Evolutionary conservation across 2,113 vertebrate species (phyloP), one percentile per base, ranked within the genome.

Genomic region (Climacteris rufus): DNA sequence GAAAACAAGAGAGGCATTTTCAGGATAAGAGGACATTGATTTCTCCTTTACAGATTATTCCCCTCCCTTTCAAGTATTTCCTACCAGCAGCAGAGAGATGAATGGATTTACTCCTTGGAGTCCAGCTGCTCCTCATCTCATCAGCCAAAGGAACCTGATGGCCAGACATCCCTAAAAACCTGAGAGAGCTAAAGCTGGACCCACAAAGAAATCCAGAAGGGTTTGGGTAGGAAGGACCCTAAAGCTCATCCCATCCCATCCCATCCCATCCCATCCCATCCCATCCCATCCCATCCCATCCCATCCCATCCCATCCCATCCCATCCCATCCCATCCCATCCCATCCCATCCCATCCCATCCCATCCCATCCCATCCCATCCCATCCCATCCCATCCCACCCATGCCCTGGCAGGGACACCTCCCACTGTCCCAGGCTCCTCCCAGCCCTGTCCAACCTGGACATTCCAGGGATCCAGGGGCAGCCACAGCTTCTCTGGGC

Each of bases 311-410:
- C 50, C 71, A 50, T 1, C 33, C 81, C 81, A n/a, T 18, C 9
- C n/a, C 57, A 35, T n/a, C n/a, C n/a, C 61, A 8, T 0, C 17
- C n/a, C 5, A 2, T 0, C 0, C 50, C 71, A 50, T 1, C 33
- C 81, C 81, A n/a, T 18, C 9, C n/a, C 57, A 35, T n/a, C n/a
- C n/a, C 61, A 8, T 0, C 17, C n/a, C 5, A 2, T 0, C 0
- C 50, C 71, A 50, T 1, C 33, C 81, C 81, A n/a, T 18, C 9
- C n/a, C 57, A 35, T n/a, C n/a, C n/a, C 61, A 8, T 0, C 17
- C n/a, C 5, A 2, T 0, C 0, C 50, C 71, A 50, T 1, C 33
- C 81, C 81, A n/a, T 18, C 9, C n/a, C 57, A 35, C n/a, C n/a
- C n/a, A n/a, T 17, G 54, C 30, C 37, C 24, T 15, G n/a, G 60